Evolutionary conservation across 2,113 vertebrate genomes (phyloP).

Genomic region (Mungos mungo): DNA sequence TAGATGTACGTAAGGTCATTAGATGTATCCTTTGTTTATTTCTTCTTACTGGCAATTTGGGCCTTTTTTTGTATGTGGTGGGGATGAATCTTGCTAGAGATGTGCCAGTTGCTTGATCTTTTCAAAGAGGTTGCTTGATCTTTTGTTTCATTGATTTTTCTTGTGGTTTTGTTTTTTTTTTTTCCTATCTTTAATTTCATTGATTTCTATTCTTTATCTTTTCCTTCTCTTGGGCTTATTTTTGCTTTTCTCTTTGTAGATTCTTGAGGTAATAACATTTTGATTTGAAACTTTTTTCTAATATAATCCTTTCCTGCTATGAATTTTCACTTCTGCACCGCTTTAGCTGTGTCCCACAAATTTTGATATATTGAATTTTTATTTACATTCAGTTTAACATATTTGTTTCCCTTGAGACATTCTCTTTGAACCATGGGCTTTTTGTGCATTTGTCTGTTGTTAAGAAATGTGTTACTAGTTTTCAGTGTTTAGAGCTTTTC

Average conservation of each 20-base stretch:
- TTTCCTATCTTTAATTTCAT: not conserved
- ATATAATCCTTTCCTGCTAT: not conserved
- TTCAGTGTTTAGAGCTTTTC: not conserved
- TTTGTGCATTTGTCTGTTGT: not conserved
- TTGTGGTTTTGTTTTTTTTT: not conserved
- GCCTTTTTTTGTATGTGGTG: not conserved
- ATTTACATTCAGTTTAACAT: not conserved
- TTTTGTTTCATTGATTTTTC: not conserved
- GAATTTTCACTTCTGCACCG: not conserved
- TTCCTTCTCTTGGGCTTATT: not conserved
- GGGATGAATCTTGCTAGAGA: not conserved
- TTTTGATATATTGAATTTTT: not conserved
- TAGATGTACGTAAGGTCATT: not conserved
- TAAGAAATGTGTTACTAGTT: not conserved
- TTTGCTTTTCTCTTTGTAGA: not conserved
- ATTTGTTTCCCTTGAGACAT: not conserved
- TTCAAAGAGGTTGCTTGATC: not conserved
- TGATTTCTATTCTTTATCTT: not conserved
- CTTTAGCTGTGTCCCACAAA: not conserved
- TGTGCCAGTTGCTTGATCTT: not conserved
- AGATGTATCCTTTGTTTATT: not conserved
- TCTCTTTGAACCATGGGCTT: not conserved
- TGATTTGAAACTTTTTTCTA: slow-evolving; percentile 20
- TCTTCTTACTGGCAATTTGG: not conserved
- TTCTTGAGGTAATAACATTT: not conserved